These are phyloP conservation scores for Cyanoliseus patagonus DNA, from an alignment of 2,113 vertebrate species.

Conservation along the genomic window DNA sequence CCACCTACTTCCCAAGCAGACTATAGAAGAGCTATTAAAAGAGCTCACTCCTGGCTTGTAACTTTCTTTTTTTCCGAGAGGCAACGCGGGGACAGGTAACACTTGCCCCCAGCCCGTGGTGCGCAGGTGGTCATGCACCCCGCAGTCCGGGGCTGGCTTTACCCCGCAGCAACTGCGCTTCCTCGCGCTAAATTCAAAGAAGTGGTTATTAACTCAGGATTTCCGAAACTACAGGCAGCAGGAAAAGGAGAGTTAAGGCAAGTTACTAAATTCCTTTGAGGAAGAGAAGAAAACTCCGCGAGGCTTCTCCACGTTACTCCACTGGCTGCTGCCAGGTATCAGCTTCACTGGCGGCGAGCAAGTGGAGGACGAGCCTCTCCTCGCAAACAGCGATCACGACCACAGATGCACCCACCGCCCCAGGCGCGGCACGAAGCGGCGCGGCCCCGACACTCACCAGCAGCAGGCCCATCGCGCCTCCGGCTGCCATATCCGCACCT, in stretches of 20 bases:
- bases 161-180: accelerated
- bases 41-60: accelerated
- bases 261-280: neutral
- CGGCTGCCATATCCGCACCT: neutral
- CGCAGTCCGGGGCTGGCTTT: accelerated
- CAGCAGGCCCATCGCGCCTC: accelerated
- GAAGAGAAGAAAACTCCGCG: accelerated
- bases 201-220: accelerated
- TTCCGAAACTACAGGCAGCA: too few species aligned
- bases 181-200: neutral
- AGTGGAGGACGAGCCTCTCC: accelerated
- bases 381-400: neutral
- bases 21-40: neutral
- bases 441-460: neutral
- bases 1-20: neutral
- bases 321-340: too few species aligned
- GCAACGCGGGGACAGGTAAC: neutral
- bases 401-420: neutral
- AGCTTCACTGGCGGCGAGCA: neutral
- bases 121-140: neutral
- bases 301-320: neutral
- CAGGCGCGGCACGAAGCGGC: too few species aligned
- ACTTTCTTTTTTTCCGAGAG: neutral
- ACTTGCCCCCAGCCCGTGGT: neutral
- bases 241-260: accelerated